phyloP scores from a whole-genome alignment of 2,888 invertebrate genomes.

The Onchidella celtica region DNA sequence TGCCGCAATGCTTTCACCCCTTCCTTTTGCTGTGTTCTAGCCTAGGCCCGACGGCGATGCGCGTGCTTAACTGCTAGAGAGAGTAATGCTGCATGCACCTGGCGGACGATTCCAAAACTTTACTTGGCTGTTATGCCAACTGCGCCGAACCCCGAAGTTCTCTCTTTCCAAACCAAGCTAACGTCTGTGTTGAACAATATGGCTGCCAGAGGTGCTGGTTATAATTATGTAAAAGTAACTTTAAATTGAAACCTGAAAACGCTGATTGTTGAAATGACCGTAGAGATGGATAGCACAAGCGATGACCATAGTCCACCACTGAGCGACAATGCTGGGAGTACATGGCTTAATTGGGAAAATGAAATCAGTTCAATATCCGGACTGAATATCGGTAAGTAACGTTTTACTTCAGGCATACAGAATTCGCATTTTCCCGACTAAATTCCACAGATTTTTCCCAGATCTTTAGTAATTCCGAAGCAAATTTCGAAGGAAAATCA shows the following conservation, averaged over 20 bases:
- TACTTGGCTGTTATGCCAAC: constrained; percentile 46
- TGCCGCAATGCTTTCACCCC: too few relatives aligned
- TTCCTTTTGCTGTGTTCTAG: too few relatives aligned
- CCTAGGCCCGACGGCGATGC: too few relatives aligned
- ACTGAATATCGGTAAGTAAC: constrained; percentile 59
- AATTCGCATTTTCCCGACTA: background rate
- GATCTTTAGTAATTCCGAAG: too few relatives aligned
- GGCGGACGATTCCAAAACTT: constrained; percentile 11
- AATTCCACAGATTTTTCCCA: background rate
- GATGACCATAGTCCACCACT: constrained; percentile 68
- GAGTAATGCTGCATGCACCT: too few relatives aligned
- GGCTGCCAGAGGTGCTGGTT: constrained; percentile 36
- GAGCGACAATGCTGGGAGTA: constrained; percentile 65
- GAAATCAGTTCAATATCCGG: constrained; percentile 64
- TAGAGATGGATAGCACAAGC: constrained; percentile 58
- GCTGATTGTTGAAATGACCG: constrained; percentile 49
- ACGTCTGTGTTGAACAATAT: constrained; percentile 42
- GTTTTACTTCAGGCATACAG: too few relatives aligned
- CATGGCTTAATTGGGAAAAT: constrained; percentile 68
- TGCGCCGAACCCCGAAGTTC: constrained; percentile 19
- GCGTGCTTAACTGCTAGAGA: too few relatives aligned
- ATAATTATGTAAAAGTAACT: too few relatives aligned
- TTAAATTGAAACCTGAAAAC: too few relatives aligned
- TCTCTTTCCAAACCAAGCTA: constrained; percentile 10
- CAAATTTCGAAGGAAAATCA: too few relatives aligned